These are phyloP conservation scores for Tenodera sinensis DNA, from an alignment of 2,888 invertebrate genomes.

Conservation along the genomic window DNA sequence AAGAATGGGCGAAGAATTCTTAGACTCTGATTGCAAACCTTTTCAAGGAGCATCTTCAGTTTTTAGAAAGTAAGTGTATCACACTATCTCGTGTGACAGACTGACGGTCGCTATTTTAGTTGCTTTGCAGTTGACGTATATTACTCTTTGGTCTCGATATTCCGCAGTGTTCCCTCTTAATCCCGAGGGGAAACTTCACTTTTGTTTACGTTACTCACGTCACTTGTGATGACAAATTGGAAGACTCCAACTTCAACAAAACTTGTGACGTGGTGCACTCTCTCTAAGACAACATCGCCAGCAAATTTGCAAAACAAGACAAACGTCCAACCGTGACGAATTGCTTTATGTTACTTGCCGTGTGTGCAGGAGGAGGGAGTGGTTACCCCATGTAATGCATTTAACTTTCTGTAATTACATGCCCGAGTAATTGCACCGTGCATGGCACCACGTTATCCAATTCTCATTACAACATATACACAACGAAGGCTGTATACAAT, in stretches of 20 bases:
- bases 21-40: too few relatives aligned
- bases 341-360: neutral
- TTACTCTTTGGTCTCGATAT: neutral
- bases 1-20: too few relatives aligned
- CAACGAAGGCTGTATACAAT: neutral
- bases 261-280: neutral
- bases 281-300: neutral
- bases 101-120: too few relatives aligned
- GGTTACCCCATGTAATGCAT: neutral
- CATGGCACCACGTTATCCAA: neutral
- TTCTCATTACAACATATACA: neutral
- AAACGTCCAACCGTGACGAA: neutral
- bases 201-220: neutral
- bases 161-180: neutral
- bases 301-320: neutral
- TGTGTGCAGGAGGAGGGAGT: neutral
- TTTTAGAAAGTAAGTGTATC: too few relatives aligned
- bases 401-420: neutral
- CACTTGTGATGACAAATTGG: too few relatives aligned
- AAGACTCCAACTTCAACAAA: neutral
- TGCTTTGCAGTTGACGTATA: too few relatives aligned
- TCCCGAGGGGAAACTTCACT: neutral
- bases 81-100: too few relatives aligned
- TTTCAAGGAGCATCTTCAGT: too few relatives aligned
- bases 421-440: neutral